These are phyloP conservation scores for Rallus limicola DNA, from an alignment of 2,113 vertebrate genomes.

Conservation along the genomic window DNA sequence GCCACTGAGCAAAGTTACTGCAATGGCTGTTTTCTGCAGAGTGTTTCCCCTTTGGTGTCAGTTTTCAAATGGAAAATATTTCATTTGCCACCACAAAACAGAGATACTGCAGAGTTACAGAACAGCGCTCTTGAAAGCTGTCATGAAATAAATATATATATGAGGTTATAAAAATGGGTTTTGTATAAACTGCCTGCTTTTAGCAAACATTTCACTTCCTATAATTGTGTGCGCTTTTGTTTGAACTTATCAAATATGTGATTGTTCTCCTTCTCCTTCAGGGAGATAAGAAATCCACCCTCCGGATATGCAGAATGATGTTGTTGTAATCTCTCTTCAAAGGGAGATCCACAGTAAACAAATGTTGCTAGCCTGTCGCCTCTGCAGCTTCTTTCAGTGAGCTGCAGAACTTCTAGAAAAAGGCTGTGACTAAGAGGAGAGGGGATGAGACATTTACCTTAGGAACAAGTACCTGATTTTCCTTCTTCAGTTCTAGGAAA, in stretches of 20 bases:
- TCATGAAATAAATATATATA: constrained; percentile 12
- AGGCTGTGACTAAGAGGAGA: neutral
- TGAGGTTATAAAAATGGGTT: constrained; percentile 61
- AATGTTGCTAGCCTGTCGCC: neutral
- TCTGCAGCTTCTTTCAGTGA: neutral
- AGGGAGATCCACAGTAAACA: constrained; percentile 61
- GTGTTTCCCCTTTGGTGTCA: neutral
- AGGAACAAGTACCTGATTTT: neutral
- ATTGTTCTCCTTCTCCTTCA: constrained; percentile 57
- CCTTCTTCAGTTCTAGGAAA: neutral
- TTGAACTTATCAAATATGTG: constrained; percentile 65
- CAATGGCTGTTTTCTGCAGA: neutral
- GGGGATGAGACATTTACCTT: neutral
- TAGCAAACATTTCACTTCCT: constrained; percentile 63
- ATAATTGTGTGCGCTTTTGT: constrained; percentile 63
- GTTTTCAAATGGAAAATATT: constrained; percentile 1
- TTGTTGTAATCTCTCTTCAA: constrained; percentile 61
- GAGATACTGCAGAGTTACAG: neutral
- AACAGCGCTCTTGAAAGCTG: constrained; percentile 4
- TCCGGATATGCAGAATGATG: constrained; percentile 61
- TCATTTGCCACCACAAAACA: neutral
- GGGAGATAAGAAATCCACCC: constrained; percentile 67
- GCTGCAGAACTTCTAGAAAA: neutral
- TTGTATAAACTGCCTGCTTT: constrained; percentile 58
- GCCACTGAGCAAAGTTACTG: neutral